Conservation (phyloP, 2,113 vertebrate genomes). For the Jacana jacana region DNA sequence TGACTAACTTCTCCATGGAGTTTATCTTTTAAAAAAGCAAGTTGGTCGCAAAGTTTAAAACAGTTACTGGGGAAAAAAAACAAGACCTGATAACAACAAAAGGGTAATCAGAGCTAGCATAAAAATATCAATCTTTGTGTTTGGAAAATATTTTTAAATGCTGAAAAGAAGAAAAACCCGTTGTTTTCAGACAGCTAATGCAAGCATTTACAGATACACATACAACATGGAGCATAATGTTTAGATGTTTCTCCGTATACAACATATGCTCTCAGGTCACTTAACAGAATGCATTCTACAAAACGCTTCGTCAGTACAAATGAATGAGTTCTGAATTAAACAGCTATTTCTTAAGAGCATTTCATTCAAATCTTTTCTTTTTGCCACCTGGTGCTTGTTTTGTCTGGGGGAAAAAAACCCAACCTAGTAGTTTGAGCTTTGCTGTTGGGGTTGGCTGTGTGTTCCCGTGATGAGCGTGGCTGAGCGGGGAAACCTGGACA, state of each 20-base stretch:
- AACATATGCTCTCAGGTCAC: constrained; percentile 82
- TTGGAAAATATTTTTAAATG: constrained; percentile 74
- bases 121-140: constrained; percentile 68
- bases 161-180: constrained; percentile 58
- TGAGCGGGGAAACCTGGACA: not conserved
- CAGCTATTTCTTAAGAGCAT: constrained; percentile 74
- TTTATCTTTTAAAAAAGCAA: constrained; percentile 16
- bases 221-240: constrained; percentile 80
- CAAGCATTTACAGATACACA: constrained; percentile 79
- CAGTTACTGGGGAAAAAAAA: not conserved
- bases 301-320: constrained; percentile 80
- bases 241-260: constrained; percentile 81
- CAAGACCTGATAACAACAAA: constrained; percentile 21
- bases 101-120: constrained; percentile 60
- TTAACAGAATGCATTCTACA: constrained; percentile 79
- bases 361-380: constrained; percentile 68
- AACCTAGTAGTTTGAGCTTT: constrained; percentile 1
- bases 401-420: not conserved
- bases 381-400: constrained; percentile 74
- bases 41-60: constrained; percentile 24
- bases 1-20: constrained; percentile 34
- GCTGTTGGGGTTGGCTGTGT: not conserved
- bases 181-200: constrained; percentile 82
- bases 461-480: not conserved
- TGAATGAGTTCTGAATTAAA: constrained; percentile 80